A percentile compares a stretch with the other conserved stretches of the same genome.
Conservation (phyloP, 2,113 vertebrate species). For the Xenopus laevis region DNA sequence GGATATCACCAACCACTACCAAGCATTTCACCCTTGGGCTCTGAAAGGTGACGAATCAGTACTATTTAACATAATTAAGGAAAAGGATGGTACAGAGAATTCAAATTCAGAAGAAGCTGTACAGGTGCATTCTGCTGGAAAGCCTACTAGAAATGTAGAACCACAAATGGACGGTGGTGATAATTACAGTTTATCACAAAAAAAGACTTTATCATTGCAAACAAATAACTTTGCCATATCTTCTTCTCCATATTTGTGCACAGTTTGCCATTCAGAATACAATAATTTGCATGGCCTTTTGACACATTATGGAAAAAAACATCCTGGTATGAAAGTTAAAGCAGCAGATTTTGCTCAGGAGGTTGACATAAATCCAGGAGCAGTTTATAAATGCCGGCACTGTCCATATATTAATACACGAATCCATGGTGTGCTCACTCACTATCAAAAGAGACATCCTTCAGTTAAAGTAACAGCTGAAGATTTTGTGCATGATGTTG, state of each 20-base stretch:
- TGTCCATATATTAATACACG: conserved; percentile 96
- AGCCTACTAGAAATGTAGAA: conserved; percentile 48
- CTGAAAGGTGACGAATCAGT: conserved; percentile 93
- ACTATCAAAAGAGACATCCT: conserved; percentile 95
- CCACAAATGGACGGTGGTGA: conserved; percentile 68
- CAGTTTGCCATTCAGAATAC: conserved; percentile 94
- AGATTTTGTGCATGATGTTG: conserved; percentile 93
- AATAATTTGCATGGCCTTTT: conserved; percentile 95
- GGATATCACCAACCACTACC: conserved; percentile 98
- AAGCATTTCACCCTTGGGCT: conserved; percentile 93
- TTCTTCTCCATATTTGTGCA: conserved; percentile 91
- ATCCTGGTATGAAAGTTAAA: conserved; percentile 98
- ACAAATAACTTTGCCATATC: conserved; percentile 82
- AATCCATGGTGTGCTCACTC: conserved; percentile 94
- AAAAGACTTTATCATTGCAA: conserved; percentile 72
- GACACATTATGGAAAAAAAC: conserved; percentile 97
- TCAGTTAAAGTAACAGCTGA: conserved; percentile 92
- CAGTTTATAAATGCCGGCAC: conserved; percentile 94
- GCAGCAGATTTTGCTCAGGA: conserved; percentile 97
- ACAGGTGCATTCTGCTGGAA: conserved; percentile 46
- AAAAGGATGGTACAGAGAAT: conserved; percentile 63
- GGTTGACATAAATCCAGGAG: conserved; percentile 92
- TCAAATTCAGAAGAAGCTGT: conserved; percentile 51
- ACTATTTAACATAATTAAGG: conserved; percentile 91
- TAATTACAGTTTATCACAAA: conserved; percentile 67